Conservation (phyloP, 2,888 invertebrate species). For the Amphipyra tragopoginis region DNA sequence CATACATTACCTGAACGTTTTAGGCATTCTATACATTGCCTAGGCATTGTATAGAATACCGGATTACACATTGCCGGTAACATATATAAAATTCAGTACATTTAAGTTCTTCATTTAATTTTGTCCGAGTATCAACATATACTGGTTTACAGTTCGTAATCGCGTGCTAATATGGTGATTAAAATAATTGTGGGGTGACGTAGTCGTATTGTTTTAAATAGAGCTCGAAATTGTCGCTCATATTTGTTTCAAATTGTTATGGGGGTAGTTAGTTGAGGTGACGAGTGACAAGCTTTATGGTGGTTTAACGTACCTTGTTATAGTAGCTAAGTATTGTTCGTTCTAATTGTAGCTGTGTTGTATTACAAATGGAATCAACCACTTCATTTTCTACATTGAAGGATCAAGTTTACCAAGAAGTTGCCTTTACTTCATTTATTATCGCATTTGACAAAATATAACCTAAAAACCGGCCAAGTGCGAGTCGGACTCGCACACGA, state of each 20-base stretch:
- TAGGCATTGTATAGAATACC: too few relatives aligned
- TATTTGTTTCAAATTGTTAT: constrained; percentile 46
- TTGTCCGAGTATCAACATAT: constrained; percentile 1
- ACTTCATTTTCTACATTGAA: too few relatives aligned
- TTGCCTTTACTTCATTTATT: too few relatives aligned
- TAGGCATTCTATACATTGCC: too few relatives aligned
- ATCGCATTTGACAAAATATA: too few relatives aligned
- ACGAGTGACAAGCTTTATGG: constrained; percentile 7
- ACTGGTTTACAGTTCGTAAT: constrained; percentile 26
- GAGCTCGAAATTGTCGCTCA: constrained; percentile 24
- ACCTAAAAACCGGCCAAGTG: too few relatives aligned
- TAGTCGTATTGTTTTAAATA: constrained; percentile 54
- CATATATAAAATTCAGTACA: neutral
- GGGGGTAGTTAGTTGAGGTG: constrained; percentile 13
- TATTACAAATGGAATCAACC: too few relatives aligned
- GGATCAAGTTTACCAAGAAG: too few relatives aligned
- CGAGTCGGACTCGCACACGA: too few relatives aligned
- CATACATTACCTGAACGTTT: too few relatives aligned
- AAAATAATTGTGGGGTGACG: constrained; percentile 47
- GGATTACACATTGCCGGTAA: too few relatives aligned
- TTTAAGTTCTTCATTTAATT: neutral
- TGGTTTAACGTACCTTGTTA: constrained; percentile 23
- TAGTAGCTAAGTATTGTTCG: constrained; percentile 8
- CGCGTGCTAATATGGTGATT: constrained; percentile 51
- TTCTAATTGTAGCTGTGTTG: constrained; percentile 4